Evolutionary conservation across 2,888 invertebrate species (phyloP).

Genomic region (Agonopterix heracliana): DNA sequence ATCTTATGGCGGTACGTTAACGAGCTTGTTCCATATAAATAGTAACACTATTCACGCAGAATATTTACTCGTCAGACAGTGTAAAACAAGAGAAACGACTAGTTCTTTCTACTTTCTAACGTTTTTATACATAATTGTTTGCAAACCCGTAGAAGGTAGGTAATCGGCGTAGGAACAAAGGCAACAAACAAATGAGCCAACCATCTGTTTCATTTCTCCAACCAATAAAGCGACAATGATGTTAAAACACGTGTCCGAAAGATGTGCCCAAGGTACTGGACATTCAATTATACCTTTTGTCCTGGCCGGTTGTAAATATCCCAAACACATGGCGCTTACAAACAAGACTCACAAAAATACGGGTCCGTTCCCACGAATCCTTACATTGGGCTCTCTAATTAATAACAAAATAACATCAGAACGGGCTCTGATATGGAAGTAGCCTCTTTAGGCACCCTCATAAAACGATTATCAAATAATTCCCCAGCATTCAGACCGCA

Average conservation of each 20-base stretch:
- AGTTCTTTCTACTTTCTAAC: constrained; percentile 19
- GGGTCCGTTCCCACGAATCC: constrained; percentile 64
- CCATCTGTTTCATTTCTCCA: constrained; percentile 55
- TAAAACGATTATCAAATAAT: constrained; percentile 73
- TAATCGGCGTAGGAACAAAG: constrained; percentile 32
- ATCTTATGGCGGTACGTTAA: constrained; percentile 24
- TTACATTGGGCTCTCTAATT: constrained; percentile 57
- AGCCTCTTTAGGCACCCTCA: constrained; percentile 60
- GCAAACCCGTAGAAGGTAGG: constrained; percentile 7
- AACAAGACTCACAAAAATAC: constrained; percentile 31
- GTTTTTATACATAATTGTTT: constrained; percentile 29
- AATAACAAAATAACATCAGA: constrained; percentile 55
- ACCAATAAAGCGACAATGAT: constrained; percentile 45
- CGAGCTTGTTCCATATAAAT: constrained; percentile 53
- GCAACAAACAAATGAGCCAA: constrained; percentile 31
- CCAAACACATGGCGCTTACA: constrained; percentile 52
- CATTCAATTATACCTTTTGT: constrained; percentile 38
- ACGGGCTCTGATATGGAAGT: constrained; percentile 59
- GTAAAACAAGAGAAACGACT: constrained; percentile 22
- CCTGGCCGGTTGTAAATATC: constrained; percentile 34
- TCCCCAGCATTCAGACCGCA: constrained; percentile 44
- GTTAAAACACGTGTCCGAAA: constrained; percentile 38
- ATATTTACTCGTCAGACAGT: constrained; percentile 15
- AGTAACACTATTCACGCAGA: constrained; percentile 14
- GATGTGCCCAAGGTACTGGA: constrained; percentile 37